Evolutionary conservation across 2,113 vertebrate species (phyloP), one percentile per base, ranked within the genome.

Genomic region (Gymnobelideus leadbeateri): DNA sequence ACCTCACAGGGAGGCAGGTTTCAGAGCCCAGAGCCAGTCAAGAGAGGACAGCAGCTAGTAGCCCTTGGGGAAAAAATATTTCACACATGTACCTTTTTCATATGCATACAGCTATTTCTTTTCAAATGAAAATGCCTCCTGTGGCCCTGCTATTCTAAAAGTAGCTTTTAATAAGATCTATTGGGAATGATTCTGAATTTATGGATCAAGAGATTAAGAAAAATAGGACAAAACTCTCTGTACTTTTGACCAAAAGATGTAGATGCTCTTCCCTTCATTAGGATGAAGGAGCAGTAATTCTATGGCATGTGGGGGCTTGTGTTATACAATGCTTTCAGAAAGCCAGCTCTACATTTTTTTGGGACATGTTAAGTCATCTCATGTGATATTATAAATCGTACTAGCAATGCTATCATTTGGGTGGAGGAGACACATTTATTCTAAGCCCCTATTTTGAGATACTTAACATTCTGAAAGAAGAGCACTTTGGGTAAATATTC

Each of bases 51-150:
- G 52, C 19, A 90, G 4, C n/a, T 8, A 84, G n/a, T 21, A 43
- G n/a, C n/a, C n/a, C 23, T 6, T 43, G n/a, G n/a, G 19, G 0
- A 21, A 43, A 77, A 77, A 77, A 77, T 2, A 84, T 84, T 23
- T 23, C n/a, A 43, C 16, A 43, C 19, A 0, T 43, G 31, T n/a
- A 77, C 61, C 57, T 43, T 84, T 43, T 21, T 84, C 37, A 84
- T n/a, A n/a, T 91, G 43, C 3, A 46, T 46, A 94, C 31, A 21
- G 51, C 54, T 97, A 92, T 97, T 97, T 97, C 96, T 97, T 97
- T 97, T 94, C 94, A 96, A 96, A 77, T 94, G 21, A 53, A 89
- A 55, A 43, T 31, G 96, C 97, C 61, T 96, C 96, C 46, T 95
- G 93, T 94, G 97, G 95, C 93, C 14, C 1, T 46, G 26, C n/a